Evolutionary conservation across 1,140 invertebrate species (phyloP).

Genomic region (Macrobrachium rosenbergii): DNA sequence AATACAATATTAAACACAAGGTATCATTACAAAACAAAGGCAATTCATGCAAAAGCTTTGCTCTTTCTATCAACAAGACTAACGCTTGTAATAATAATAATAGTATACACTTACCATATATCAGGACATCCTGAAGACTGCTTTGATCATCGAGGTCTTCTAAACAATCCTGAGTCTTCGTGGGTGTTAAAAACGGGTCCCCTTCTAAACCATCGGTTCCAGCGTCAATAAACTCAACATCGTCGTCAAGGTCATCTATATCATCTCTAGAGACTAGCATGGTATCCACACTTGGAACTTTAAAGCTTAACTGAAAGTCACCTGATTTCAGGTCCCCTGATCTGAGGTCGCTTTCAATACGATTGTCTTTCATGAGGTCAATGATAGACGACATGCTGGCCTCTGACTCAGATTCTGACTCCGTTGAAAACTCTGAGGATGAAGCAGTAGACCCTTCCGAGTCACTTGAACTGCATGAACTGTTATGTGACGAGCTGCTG

Average conservation of each 20-base stretch:
- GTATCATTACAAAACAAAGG: no score
- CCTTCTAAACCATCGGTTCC: background rate
- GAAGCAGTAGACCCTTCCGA: background rate
- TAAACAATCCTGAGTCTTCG: no score
- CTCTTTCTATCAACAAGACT: no score
- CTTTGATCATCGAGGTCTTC: no score
- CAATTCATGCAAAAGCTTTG: no score
- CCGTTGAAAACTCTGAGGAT: background rate
- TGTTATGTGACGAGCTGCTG: background rate
- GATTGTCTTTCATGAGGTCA: conserved; percentile 7
- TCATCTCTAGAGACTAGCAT: background rate
- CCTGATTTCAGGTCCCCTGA: no score
- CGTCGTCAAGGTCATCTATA: background rate
- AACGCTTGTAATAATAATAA: no score
- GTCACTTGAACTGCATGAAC: background rate
- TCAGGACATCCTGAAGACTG: no score
- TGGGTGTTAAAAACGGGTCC: no score
- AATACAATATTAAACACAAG: no score
- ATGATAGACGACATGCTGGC: conserved; percentile 21
- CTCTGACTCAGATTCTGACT: conserved; percentile 14
- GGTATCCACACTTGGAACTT: background rate
- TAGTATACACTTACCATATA: no score
- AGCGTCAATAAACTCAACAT: background rate
- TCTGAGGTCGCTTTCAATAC: background rate
- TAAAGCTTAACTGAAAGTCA: background rate